phyloP scores from a whole-genome alignment of 1,140 invertebrate species.

The Halictus rubicundus region DNA sequence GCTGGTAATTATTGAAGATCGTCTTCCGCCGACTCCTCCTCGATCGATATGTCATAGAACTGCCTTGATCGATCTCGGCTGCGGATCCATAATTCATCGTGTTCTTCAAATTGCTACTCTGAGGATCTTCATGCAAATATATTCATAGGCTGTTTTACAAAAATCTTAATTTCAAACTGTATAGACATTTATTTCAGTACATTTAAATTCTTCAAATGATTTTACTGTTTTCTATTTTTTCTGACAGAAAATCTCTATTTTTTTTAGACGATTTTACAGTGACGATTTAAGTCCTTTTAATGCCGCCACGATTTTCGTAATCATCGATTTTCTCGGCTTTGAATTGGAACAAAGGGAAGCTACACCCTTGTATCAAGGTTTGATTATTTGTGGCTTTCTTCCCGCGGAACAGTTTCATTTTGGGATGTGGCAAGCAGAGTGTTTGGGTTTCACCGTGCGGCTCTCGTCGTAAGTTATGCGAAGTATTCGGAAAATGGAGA shows the following conservation, averaged over 20 bases:
- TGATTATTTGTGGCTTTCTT: background rate
- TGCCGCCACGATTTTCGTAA: too few relatives aligned
- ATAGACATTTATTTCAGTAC: too few relatives aligned
- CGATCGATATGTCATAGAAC: conserved; percentile 10
- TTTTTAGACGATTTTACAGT: too few relatives aligned
- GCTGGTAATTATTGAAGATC: conserved; percentile 16
- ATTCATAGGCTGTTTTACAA: too few relatives aligned
- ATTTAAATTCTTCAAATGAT: too few relatives aligned
- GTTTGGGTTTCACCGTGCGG: conserved; percentile 58
- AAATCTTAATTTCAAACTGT: too few relatives aligned
- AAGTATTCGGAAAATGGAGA: conserved; percentile 73
- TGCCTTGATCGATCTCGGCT: conserved; percentile 24
- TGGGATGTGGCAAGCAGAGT: background rate
- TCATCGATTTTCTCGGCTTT: too few relatives aligned
- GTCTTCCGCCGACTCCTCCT: background rate
- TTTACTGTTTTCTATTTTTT: too few relatives aligned
- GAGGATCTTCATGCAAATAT: too few relatives aligned
- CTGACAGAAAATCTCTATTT: too few relatives aligned
- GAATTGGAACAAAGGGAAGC: background rate
- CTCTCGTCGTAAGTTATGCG: conserved; percentile 68
- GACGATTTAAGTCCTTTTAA: too few relatives aligned
- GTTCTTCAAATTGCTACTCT: too few relatives aligned
- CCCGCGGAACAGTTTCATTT: background rate
- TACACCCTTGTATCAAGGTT: background rate
- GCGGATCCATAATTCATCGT: background rate